Conservation (phyloP, 30 jellyfish, hydroid and myxozoan genomes). For the Nemopilema nomurai region DNA sequence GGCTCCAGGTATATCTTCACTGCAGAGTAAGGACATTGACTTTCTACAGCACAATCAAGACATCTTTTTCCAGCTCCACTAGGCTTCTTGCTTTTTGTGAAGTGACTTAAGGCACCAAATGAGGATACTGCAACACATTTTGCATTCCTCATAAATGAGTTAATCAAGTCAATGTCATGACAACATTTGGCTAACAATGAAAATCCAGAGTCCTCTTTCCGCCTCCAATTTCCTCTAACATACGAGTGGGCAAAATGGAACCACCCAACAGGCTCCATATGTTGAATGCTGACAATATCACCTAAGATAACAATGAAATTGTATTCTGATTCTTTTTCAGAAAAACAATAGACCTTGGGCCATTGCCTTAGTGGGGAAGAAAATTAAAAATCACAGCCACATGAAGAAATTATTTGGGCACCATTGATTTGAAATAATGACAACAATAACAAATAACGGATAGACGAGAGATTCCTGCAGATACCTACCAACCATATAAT, state of each 20-base stretch:
- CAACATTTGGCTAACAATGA: conserved; percentile 79
- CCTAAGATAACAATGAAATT: conserved; percentile 38
- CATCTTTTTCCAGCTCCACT: conserved; percentile 74
- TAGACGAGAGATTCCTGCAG: too few relatives aligned
- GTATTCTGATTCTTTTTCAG: background rate
- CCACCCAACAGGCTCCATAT: conserved; percentile 97
- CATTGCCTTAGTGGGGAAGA: background rate
- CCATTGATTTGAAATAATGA: too few relatives aligned
- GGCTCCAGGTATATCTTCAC: conserved; percentile 73
- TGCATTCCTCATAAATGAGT: conserved; percentile 66
- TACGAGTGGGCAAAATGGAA: conserved; percentile 85
- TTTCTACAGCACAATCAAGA: conserved; percentile 74
- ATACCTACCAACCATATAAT: too few relatives aligned
- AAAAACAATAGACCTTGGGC: background rate
- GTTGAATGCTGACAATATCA: conserved; percentile 83
- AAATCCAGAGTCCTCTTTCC: conserved; percentile 61
- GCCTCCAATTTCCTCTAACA: conserved; percentile 93
- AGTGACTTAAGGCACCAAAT: conserved; percentile 75
- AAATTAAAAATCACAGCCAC: too few relatives aligned
- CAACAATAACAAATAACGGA: too few relatives aligned
- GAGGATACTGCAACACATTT: conserved; percentile 73
- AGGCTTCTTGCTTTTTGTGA: conserved; percentile 73
- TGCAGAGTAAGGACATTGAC: conserved; percentile 87
- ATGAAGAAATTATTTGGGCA: too few relatives aligned
- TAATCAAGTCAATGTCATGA: conserved; percentile 87